Conservation (phyloP, 2,888 invertebrate species). For the Hirtodrosophila confusa region DNA sequence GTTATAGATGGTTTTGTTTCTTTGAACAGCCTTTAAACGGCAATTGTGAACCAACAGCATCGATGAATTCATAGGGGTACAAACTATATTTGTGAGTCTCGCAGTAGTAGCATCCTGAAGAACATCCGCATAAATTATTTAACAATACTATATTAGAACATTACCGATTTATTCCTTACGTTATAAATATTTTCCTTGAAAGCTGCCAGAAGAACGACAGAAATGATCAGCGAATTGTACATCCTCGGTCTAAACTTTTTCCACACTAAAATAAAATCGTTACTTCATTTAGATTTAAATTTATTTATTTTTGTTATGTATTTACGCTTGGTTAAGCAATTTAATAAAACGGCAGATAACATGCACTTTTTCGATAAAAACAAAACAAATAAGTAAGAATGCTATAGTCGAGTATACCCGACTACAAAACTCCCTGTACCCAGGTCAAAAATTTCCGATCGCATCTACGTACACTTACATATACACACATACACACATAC, state of each 20-base stretch:
- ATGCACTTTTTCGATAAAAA: too few relatives aligned
- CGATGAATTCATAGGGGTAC: slow-evolving; percentile 9
- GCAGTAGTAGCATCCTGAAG: not conserved
- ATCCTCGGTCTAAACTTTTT: not conserved
- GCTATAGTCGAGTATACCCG: too few relatives aligned
- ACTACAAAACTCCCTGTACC: too few relatives aligned
- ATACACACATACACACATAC: too few relatives aligned
- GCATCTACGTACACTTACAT: too few relatives aligned
- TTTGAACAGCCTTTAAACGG: slow-evolving; percentile 8
- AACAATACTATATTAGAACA: not conserved
- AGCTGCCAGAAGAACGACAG: not conserved
- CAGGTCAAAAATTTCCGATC: too few relatives aligned
- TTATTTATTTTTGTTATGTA: too few relatives aligned
- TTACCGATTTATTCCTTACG: not conserved
- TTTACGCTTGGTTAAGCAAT: too few relatives aligned
- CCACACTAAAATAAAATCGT: too few relatives aligned
- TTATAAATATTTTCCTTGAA: not conserved
- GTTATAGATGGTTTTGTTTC: slow-evolving; percentile 1
- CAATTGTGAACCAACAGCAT: slow-evolving; percentile 2
- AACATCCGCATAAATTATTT: not conserved
- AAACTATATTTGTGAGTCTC: slow-evolving; percentile 11
- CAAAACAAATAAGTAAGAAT: too few relatives aligned
- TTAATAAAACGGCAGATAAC: too few relatives aligned
- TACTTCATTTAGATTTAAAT: too few relatives aligned
- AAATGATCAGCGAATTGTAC: slow-evolving; percentile 3